Evolutionary conservation across 2,113 vertebrate genomes (phyloP).

Genomic region (Conger conger): DNA sequence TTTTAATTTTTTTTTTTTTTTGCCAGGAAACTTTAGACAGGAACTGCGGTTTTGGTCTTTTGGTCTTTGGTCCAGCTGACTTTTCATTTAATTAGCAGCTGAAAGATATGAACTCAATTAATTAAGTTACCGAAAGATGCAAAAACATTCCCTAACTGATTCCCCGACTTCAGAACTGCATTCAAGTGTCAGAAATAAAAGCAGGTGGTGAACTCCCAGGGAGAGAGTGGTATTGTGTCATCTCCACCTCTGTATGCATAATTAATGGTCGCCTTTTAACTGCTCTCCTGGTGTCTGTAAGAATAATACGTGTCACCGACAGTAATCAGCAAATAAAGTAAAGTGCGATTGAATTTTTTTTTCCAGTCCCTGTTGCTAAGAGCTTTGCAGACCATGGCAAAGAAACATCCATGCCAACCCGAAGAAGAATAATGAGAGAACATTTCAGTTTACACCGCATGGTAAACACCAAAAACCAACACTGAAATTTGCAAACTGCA

Average conservation of each 20-base stretch:
- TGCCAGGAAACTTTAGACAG: neutral
- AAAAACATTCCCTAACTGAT: neutral
- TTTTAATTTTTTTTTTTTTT: neutral
- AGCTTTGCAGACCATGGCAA: neutral
- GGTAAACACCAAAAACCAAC: neutral
- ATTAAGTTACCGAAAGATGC: constrained; percentile 21
- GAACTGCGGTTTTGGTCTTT: neutral
- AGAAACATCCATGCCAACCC: neutral
- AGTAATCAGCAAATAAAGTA: constrained; percentile 51
- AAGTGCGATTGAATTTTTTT: neutral
- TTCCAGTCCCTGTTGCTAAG: constrained; percentile 7
- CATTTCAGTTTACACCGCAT: neutral
- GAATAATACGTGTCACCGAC: constrained; percentile 41
- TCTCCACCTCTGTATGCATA: constrained; percentile 41
- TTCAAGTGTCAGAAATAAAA: constrained; percentile 48
- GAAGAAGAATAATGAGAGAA: neutral
- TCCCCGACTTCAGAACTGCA: constrained; percentile 37
- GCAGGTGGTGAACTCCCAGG: constrained; percentile 45
- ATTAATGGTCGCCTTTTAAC: constrained; percentile 53
- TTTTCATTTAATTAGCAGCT: constrained; percentile 27
- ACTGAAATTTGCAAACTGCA: neutral
- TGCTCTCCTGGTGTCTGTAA: constrained; percentile 40
- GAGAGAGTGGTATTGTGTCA: constrained; percentile 27
- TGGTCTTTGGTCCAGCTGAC: neutral
- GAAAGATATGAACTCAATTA: constrained; percentile 11